A percentile compares a stretch with the other conserved stretches of the same genome.
These are phyloP conservation scores for Loris lydekkerianus DNA, from an alignment of 2,797 vertebrate species.

Conservation along the genomic window DNA sequence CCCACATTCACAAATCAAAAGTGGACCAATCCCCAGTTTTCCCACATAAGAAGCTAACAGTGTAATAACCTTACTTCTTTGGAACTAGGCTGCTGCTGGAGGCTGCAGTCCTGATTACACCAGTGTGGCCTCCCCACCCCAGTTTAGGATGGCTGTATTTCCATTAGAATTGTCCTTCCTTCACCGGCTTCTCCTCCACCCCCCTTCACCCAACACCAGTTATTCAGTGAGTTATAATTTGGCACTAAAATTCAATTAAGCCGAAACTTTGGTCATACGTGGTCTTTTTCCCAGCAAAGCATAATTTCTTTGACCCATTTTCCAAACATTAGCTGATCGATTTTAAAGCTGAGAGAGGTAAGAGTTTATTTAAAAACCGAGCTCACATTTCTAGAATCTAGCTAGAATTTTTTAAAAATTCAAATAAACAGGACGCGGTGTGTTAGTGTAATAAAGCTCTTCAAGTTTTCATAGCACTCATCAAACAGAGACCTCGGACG, in stretches of 20 bases:
- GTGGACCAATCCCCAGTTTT: constrained; percentile 64
- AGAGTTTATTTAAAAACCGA: constrained; percentile 2
- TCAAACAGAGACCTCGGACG: background rate
- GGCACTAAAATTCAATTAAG: constrained; percentile 83
- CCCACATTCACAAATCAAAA: constrained; percentile 72
- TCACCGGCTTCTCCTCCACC: constrained; percentile 36
- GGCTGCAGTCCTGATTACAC: constrained; percentile 68
- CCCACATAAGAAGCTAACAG: constrained; percentile 74
- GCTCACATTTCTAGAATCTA: constrained; percentile 52
- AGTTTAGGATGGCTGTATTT: constrained; percentile 80
- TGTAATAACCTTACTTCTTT: constrained; percentile 84
- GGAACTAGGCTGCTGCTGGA: constrained; percentile 79
- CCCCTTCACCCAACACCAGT: constrained; percentile 67
- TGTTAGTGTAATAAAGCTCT: background rate
- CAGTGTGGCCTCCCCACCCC: constrained; percentile 60
- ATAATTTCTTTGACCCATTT: constrained; percentile 71
- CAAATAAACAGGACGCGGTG: constrained; percentile 11
- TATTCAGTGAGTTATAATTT: constrained; percentile 81
- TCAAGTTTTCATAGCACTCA: constrained; percentile 15
- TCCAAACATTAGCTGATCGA: background rate
- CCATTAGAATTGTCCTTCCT: constrained; percentile 74
- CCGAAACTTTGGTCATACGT: constrained; percentile 78
- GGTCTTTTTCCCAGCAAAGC: constrained; percentile 66
- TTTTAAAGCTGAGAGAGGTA: background rate
- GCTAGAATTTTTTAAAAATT: background rate